Evolutionary conservation across 2,888 invertebrate genomes (phyloP).

Genomic region (Chymomyza procnemis): DNA sequence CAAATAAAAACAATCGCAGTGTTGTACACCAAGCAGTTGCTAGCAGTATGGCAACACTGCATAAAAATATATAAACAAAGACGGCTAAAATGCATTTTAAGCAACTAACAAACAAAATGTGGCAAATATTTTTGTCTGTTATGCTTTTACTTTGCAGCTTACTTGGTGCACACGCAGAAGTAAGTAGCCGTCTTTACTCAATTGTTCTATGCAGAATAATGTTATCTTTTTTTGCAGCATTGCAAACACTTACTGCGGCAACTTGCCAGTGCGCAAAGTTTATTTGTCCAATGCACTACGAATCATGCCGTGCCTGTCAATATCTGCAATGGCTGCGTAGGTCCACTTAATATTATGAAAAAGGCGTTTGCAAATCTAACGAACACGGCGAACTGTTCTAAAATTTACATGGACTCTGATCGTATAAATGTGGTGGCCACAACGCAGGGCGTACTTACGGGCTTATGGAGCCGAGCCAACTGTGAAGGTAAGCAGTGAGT

Average conservation of each 20-base stretch:
- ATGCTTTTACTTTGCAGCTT: background rate
- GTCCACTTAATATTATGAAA: background rate
- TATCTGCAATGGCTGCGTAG: constrained; percentile 49
- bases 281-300: constrained; percentile 58
- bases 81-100: background rate
- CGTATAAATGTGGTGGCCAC: constrained; percentile 66
- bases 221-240: background rate
- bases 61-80: constrained; percentile 1
- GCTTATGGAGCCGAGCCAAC: constrained; percentile 65
- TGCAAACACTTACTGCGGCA: constrained; percentile 35
- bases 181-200: too few species aligned
- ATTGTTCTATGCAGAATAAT: background rate
- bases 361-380: constrained; percentile 25
- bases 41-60: background rate
- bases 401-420: constrained; percentile 61
- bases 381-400: constrained; percentile 45
- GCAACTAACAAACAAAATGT: background rate
- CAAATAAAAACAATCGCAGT: background rate
- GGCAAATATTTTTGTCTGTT: background rate
- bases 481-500: constrained; percentile 60
- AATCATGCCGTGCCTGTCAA: constrained; percentile 51
- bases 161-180: background rate
- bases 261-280: constrained; percentile 44
- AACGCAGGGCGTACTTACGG: constrained; percentile 50
- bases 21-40: background rate